Base-by-base conservation (phyloP, 1,140 invertebrate species). In the Hormaphis cornu region DNA sequence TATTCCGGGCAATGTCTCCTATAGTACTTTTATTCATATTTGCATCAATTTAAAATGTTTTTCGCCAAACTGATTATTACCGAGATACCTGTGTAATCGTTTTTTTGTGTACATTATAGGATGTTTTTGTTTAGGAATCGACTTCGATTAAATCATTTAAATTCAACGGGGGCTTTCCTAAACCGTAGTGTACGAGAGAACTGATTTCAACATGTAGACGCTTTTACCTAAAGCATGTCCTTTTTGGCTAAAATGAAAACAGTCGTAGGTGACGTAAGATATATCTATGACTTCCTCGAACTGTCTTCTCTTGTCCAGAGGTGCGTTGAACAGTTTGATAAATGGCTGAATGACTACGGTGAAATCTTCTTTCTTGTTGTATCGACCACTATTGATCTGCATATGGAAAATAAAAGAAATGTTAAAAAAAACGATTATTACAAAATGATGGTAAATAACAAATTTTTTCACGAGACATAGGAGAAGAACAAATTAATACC, bases 241-340 rank as follows among this genome's bases (percentile, higher is more conserved):
- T 75, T 86, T 86, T 76, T 86, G 83, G 28, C 85, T 87, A 76
- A 87, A 86, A 78, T 89, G 88, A 77, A 89, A 89, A 78, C 87
- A 89, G 75, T 89, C 87, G 61, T 87, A 83, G 0, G 87, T 86
- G 73, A 89, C 85, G 75, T 84, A 89, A 0, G 83, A 83, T 73
- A 85, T 81, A 76, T 88, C 86, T 33, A 85, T 74, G 53, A 73
- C 74, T 46, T 75, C 72, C 48, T 74, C 71, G 8, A 71, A 70
- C 33, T 75, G 73, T 20, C 74, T 53, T 3, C 71, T 71, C 18
- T 74, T 70, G 28, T 75, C 72, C 10, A 59, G 74, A 18, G 83
- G 83, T 3, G 82, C 78, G 73, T 84, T 83, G 48, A 84, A 83
- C 18, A 80, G 69, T 75, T 83, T 80, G 37, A 80, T 83, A 54